Evolutionary conservation across 2,113 vertebrate species (phyloP).

Genomic region (Plectropomus leopardus): DNA sequence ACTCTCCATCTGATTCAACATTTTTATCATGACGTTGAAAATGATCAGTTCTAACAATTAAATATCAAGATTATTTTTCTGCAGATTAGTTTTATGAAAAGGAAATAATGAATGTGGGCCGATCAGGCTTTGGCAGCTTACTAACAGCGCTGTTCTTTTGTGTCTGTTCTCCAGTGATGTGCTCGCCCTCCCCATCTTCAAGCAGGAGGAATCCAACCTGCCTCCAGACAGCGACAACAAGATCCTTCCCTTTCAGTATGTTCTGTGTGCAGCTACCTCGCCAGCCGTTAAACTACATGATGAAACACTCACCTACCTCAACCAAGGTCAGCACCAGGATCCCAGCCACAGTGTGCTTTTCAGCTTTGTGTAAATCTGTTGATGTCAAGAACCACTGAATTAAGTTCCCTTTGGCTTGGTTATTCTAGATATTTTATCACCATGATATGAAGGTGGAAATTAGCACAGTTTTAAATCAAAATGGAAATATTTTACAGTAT

Average conservation of each 20-base stretch:
- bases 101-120: neutral
- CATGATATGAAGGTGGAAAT: neutral
- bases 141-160: neutral
- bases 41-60: neutral
- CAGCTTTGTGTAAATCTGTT: slow-evolving; percentile 8
- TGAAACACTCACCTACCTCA: slow-evolving; percentile 98
- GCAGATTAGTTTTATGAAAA: neutral
- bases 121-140: slow-evolving; percentile 1
- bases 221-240: slow-evolving; percentile 93
- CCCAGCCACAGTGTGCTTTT: neutral
- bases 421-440: neutral
- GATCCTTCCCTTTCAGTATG: slow-evolving; percentile 97
- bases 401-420: neutral
- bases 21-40: neutral
- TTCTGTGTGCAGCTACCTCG: slow-evolving; percentile 97
- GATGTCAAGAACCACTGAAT: neutral
- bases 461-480: too few relatives aligned
- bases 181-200: slow-evolving; percentile 98
- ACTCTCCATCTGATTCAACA: neutral
- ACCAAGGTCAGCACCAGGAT: slow-evolving; percentile 90
- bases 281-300: slow-evolving; percentile 97
- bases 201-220: slow-evolving; percentile 96
- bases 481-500: neutral
- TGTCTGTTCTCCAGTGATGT: slow-evolving; percentile 88
- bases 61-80: neutral